Evolutionary conservation across 2,888 invertebrate species (phyloP), one percentile per base, ranked within the genome.

Genomic region (Endotricha flammealis): DNA sequence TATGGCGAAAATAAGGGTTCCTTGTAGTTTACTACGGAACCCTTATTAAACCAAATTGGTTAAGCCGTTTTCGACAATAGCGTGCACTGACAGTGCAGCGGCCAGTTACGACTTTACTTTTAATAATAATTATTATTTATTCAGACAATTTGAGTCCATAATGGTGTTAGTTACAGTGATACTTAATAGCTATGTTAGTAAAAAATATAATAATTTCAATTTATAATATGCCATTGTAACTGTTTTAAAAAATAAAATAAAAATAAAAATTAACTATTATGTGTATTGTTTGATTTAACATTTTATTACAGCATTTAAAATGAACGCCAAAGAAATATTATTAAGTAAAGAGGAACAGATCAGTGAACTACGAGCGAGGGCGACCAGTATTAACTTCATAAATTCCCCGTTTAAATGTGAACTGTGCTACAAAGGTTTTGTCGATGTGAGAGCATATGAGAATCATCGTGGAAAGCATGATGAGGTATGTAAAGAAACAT

Each of bases 401-500:
- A 64, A 74, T 25, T 77, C 81, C 0, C 78, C 80, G 0, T 74
- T 58, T 35, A 73, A 70, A 12, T 85, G 85, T 23, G 50, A 48
- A 0, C 32, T 65, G 0, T 85, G 85, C 14, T 83, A 58, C 35
- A 73, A 71, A 11, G 85, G 85, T 0, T 85, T 80, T 14, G 46
- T 75, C 0, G 74, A 76, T 12, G 29, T 46, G 0, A 44, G 38
- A 0, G 75, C 85, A 0, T 81, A 53, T 16, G 51, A 46, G 0
- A 82, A 82, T n/a, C 85, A 83, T 9, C 57, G 45, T 34, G 55
- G 62, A 3, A 81, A 73, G 36, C 85, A 85, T 39, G 68, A 74
- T n/a, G 52, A 59, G 68, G 83, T 82, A 32, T 39, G 53, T 47
- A 8, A 6, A 9, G 7, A 9, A 11, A 20, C 20, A 8, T 30